Evolutionary conservation across 2,888 invertebrate genomes (phyloP).

Genomic region (Diarsia mendica): DNA sequence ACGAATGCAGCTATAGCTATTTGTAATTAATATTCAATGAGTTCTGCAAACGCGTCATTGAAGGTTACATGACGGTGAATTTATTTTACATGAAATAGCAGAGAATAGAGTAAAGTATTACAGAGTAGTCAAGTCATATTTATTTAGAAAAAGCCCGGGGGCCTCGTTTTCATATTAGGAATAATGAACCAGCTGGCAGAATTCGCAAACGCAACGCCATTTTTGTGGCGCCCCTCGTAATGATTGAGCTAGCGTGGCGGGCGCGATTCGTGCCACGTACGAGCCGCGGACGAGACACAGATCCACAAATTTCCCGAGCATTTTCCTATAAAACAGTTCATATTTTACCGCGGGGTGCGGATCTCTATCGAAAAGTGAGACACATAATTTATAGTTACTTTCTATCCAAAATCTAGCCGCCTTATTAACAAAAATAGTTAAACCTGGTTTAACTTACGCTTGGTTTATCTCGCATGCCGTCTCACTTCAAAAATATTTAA

Average conservation of each 20-base stretch:
- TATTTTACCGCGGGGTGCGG: background rate
- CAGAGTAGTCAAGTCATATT: background rate
- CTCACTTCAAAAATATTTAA: no score
- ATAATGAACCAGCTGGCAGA: constrained; percentile 1
- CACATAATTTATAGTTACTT: background rate
- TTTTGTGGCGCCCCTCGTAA: background rate
- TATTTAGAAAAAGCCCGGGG: background rate
- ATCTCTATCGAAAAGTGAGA: background rate
- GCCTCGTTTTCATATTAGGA: background rate
- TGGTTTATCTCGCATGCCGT: no score
- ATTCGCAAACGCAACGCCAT: constrained; percentile 9
- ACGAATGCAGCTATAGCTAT: constrained; percentile 1
- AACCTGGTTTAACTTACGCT: no score
- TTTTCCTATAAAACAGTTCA: background rate
- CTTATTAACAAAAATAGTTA: no score
- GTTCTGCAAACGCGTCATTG: constrained; percentile 30
- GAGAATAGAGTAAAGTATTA: background rate
- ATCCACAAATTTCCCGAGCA: background rate
- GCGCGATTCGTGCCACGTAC: background rate
- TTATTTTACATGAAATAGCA: background rate
- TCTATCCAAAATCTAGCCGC: no score
- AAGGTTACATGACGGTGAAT: background rate
- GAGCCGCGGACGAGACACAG: background rate
- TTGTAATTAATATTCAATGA: constrained; percentile 43
- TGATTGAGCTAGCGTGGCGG: background rate